Evolutionary conservation across 2,888 invertebrate species (phyloP).

Genomic region (Oscheius onirici): DNA sequence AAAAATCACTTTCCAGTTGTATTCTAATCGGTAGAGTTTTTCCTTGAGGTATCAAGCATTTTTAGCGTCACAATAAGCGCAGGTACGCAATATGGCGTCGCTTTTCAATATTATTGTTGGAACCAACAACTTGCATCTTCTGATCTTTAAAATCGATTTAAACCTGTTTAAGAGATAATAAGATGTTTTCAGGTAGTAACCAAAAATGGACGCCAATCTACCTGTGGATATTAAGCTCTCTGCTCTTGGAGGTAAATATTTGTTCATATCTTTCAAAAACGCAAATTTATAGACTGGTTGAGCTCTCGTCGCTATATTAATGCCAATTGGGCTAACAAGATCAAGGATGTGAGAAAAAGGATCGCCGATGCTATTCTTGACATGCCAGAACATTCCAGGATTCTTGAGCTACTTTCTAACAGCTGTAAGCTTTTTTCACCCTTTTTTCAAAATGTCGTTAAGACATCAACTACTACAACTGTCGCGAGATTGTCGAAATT

Average conservation of each 20-base stretch:
- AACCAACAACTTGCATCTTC: background rate
- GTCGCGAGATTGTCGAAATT: slow-evolving; percentile 88
- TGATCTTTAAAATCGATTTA: background rate
- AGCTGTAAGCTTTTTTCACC: slow-evolving; percentile 77
- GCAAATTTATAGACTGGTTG: slow-evolving; percentile 26
- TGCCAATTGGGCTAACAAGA: slow-evolving; percentile 10
- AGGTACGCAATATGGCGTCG: background rate
- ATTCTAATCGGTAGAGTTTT: too few relatives aligned
- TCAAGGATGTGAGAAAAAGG: slow-evolving; percentile 12
- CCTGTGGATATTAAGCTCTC: slow-evolving; percentile 24
- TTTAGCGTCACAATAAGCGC: background rate
- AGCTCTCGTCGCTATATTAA: slow-evolving; percentile 19
- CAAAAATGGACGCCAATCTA: slow-evolving; percentile 9
- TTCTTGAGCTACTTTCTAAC: slow-evolving; percentile 82
- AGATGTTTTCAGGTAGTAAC: background rate
- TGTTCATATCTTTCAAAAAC: background rate
- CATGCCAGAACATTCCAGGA: slow-evolving; percentile 85
- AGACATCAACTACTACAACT: slow-evolving; percentile 93
- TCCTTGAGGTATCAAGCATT: background rate
- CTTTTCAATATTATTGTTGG: slow-evolving; percentile 7
- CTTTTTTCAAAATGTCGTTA: slow-evolving; percentile 54
- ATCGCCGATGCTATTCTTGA: slow-evolving; percentile 73
- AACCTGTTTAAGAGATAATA: background rate
- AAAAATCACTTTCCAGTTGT: too few relatives aligned
- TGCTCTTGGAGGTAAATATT: background rate